Evolutionary conservation across 1,140 invertebrate species (phyloP), one percentile per base, ranked within the genome.

Genomic region (Caerostris extrusa): DNA sequence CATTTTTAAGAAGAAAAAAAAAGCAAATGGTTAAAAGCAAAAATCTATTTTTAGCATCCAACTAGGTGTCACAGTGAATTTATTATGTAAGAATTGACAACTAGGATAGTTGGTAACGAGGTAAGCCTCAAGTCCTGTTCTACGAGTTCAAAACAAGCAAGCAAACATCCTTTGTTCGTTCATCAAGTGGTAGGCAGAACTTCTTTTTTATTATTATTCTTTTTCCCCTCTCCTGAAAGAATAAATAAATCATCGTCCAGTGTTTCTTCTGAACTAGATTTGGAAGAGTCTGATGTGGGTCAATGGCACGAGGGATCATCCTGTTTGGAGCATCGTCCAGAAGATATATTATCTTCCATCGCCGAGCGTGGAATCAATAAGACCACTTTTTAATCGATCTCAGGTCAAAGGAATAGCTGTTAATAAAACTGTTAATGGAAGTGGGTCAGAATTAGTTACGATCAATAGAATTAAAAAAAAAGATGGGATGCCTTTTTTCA

Each of bases 201-300:
- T 55, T 58, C n/a, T 58, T 57, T 57, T 60, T 53, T 53, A 6
- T 87, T 64, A 53, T 87, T 87, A 12, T 53, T 58, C 5, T 61
- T 53, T 50, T 53, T 10, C 34, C n/a, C 69, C 50, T 50, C 19
- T 77, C 8, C 12, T 60, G 53, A 64, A 10, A 58, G 55, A 77
- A 57, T n/a, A 67, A 90, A 50, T 53, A 71, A 17, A 55, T 67
- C 3, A 89, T 17, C n/a, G 53, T 81, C 56, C 55, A 67, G 14
- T 55, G 57, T 57, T 14, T 90, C 69, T 67, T 53, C n/a, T 90
- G 89, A 90, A 90, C 89, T 81, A 90, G 89, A 90, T 90, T 90
- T 34, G 14, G 56, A 34, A 17, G 60, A 64, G 55, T 7, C 55
- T 55, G 69, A 64, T 81, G 64, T 90, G 89, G 89, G 89, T 90